A percentile compares a stretch with the other conserved stretches of the same genome.
Conservation (phyloP, 2,888 invertebrate genomes). For the Drosophila paranaensis region DNA sequence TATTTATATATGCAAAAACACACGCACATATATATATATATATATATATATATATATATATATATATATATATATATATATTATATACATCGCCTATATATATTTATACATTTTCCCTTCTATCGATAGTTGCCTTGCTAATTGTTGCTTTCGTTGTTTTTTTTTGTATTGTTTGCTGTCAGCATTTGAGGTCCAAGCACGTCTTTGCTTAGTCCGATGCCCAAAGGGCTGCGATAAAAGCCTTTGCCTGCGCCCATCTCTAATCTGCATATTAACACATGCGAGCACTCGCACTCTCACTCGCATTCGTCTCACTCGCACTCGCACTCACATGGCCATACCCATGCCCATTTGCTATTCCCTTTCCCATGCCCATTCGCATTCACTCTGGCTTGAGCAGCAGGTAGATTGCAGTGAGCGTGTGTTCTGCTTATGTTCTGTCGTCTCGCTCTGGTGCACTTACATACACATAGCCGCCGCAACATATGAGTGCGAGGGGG, state of each 20-base stretch:
- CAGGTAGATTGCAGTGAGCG: slow-evolving; percentile 1
- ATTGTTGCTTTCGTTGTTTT: background rate
- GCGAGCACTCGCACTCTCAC: background rate
- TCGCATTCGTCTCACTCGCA: background rate
- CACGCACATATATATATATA: background rate
- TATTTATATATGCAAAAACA: background rate
- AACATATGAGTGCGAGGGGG: slow-evolving; percentile 33
- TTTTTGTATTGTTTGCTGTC: background rate
- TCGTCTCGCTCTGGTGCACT: slow-evolving; percentile 32
- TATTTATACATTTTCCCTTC: background rate
- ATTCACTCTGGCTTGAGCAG: background rate
- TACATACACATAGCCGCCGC: background rate
- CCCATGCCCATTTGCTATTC: background rate
- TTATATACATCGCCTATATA: background rate
- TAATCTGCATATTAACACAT: slow-evolving; percentile 23
- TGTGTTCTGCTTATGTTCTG: slow-evolving; percentile 26
- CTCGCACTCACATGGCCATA: background rate
- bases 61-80: background rate
- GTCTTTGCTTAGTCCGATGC: slow-evolving; percentile 3
- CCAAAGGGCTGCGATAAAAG: slow-evolving; percentile 1
- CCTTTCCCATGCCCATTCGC: background rate
- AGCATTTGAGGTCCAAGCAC: slow-evolving; percentile 10
- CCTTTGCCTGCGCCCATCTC: slow-evolving; percentile 11
- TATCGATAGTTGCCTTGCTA: slow-evolving; percentile 3
- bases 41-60: background rate